These are phyloP conservation scores for Epinotia bilunana DNA, from an alignment of 2,888 invertebrate species.

Conservation along the genomic window DNA sequence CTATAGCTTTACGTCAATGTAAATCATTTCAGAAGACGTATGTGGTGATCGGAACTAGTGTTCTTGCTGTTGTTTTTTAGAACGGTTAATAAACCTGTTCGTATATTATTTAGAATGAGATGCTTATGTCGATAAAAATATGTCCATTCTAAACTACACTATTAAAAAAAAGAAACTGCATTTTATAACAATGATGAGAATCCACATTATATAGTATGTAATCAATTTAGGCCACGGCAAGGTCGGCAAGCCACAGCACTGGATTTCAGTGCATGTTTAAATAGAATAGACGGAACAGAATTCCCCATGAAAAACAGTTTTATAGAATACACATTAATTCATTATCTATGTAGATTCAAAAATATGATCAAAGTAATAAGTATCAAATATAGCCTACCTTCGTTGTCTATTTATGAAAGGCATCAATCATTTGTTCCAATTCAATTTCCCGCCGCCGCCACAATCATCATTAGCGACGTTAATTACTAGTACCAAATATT, in stretches of 20 bases:
- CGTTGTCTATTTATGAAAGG: neutral
- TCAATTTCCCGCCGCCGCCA: conserved; percentile 48
- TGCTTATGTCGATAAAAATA: neutral
- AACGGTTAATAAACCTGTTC: neutral
- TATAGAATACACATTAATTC: too few species aligned
- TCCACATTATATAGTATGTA: too few species aligned
- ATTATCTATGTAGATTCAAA: too few species aligned
- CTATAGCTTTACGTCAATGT: neutral
- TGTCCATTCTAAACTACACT: too few species aligned
- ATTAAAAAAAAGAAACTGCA: too few species aligned
- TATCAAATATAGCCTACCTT: neutral
- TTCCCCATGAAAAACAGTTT: too few species aligned
- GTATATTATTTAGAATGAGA: neutral
- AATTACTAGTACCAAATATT: conserved; percentile 73
- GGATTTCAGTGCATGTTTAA: too few species aligned
- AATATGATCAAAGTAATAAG: too few species aligned
- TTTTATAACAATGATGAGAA: too few species aligned
- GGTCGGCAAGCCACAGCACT: too few species aligned
- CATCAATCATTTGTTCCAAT: conserved; percentile 35
- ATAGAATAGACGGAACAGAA: too few species aligned
- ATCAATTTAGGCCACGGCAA: too few species aligned
- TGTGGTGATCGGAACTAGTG: neutral
- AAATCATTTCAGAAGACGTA: neutral
- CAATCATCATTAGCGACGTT: conserved; percentile 75
- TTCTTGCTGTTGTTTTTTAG: neutral